Evolutionary conservation across 2,888 invertebrate genomes (phyloP).

Genomic region (Anticlea derivata): DNA sequence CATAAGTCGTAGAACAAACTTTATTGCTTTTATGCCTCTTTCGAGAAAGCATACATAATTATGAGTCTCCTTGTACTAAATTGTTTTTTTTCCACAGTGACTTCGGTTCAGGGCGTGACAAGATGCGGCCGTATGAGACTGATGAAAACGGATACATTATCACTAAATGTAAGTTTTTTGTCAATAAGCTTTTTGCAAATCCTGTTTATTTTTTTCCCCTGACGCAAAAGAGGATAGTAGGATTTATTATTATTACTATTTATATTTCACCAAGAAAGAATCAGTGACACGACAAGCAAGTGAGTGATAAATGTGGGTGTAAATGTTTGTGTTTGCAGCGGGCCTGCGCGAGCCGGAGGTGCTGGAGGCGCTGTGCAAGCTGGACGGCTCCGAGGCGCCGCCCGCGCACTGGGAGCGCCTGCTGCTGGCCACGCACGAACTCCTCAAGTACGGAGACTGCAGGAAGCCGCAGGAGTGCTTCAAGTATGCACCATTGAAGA

Average conservation of each 20-base stretch:
- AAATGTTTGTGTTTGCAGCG: constrained; percentile 43
- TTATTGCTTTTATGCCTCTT: too few relatives aligned
- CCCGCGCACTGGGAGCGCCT: constrained; percentile 67
- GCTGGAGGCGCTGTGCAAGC: constrained; percentile 66
- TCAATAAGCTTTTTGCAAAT: too few relatives aligned
- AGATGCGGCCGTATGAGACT: constrained; percentile 73
- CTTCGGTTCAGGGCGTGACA: constrained; percentile 76
- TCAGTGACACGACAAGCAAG: too few relatives aligned
- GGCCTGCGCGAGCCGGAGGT: constrained; percentile 76
- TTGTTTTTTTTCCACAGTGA: constrained; percentile 59
- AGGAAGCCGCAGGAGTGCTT: constrained; percentile 70
- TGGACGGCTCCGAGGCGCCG: constrained; percentile 61
- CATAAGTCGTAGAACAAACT: too few relatives aligned
- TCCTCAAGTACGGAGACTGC: constrained; percentile 78
- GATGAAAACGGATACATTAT: constrained; percentile 84
- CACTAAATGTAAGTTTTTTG: constrained; percentile 77
- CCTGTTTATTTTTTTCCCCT: too few relatives aligned
- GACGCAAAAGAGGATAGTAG: too few relatives aligned
- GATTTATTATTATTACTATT: too few relatives aligned
- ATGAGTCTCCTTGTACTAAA: too few relatives aligned
- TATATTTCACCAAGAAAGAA: too few relatives aligned
- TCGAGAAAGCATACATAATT: too few relatives aligned
- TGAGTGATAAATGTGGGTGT: not conserved
- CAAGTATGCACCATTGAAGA: constrained; percentile 70
- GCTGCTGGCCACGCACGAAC: constrained; percentile 71